phyloP scores from a whole-genome alignment of 2,888 invertebrate species.

The Agrochola lychnidis region DNA sequence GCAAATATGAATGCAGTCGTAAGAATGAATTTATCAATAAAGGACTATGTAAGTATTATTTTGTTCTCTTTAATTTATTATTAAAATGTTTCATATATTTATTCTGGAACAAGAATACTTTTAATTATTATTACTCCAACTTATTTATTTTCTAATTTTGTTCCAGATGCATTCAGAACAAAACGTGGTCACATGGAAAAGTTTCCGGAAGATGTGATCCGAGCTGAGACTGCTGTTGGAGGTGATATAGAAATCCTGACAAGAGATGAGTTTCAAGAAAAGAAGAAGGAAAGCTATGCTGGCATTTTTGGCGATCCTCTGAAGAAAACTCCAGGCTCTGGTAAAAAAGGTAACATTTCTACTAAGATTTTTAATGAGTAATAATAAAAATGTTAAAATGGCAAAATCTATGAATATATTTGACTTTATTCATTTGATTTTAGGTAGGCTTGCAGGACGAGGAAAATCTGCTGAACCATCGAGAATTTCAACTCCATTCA shows the following conservation, averaged over 20 bases:
- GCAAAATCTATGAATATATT: not conserved
- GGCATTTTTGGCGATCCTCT: slow-evolving; percentile 84
- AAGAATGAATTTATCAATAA: slow-evolving; percentile 96
- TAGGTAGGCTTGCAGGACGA: slow-evolving; percentile 74
- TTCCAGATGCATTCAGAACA: slow-evolving; percentile 91
- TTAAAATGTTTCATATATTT: not conserved
- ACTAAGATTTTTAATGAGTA: not conserved
- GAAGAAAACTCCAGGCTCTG: slow-evolving; percentile 77
- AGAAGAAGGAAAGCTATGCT: slow-evolving; percentile 86
- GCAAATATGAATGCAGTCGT: slow-evolving; percentile 94
- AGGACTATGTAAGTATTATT: slow-evolving; percentile 93
- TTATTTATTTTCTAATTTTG: slow-evolving; percentile 16
- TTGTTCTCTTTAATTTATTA: not conserved
- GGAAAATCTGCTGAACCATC: slow-evolving; percentile 72
- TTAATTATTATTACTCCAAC: too few species aligned
- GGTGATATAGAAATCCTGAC: slow-evolving; percentile 93
- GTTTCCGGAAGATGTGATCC: slow-evolving; percentile 94
- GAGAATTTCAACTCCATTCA: slow-evolving; percentile 72
- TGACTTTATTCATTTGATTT: slow-evolving; percentile 54
- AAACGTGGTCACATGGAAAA: slow-evolving; percentile 94
- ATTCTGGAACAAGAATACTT: not conserved
- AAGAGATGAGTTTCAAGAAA: slow-evolving; percentile 89
- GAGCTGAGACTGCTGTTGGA: slow-evolving; percentile 93
- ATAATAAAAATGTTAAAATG: not conserved
- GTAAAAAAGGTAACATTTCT: slow-evolving; percentile 78